Percentiles rank a stretch among this genome's conserved stretches.
Evolutionary conservation across 2,797 vertebrate species (phyloP).

Genomic region (Tangara arthus): DNA sequence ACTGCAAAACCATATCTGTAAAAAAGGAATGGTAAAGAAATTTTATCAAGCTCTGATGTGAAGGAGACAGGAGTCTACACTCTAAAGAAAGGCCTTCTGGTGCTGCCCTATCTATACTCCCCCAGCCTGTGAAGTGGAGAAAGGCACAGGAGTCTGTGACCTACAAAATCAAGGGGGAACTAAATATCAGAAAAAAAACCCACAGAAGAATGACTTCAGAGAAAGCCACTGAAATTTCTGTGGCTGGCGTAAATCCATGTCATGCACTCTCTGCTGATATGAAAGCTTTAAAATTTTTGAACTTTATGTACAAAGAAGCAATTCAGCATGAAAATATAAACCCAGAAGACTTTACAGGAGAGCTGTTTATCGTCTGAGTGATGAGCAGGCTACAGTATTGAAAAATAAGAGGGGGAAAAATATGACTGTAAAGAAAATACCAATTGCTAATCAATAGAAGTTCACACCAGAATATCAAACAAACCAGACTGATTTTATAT

Average conservation of each 20-base stretch:
- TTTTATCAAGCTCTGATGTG: background rate
- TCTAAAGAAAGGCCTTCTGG: background rate
- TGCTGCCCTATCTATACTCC: background rate
- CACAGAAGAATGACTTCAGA: background rate
- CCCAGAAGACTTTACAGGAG: background rate
- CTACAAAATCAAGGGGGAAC: background rate
- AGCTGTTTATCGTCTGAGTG: background rate
- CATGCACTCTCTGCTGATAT: background rate
- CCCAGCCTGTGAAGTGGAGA: background rate
- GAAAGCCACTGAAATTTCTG: background rate
- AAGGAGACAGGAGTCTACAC: background rate
- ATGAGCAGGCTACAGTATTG: background rate
- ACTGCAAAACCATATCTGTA: background rate
- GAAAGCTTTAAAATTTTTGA: background rate
- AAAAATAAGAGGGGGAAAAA: background rate
- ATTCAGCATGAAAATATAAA: conserved; percentile 5
- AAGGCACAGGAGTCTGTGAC: background rate
- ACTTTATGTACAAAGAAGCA: conserved; percentile 14
- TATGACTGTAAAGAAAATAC: background rate
- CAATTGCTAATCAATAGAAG: background rate
- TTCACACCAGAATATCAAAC: background rate
- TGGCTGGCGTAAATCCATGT: background rate
- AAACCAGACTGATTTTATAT: background rate
- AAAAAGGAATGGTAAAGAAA: background rate
- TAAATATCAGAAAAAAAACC: background rate